phyloP scores from a whole-genome alignment of 2,888 invertebrate genomes.

The Serrognathus titanus region DNA sequence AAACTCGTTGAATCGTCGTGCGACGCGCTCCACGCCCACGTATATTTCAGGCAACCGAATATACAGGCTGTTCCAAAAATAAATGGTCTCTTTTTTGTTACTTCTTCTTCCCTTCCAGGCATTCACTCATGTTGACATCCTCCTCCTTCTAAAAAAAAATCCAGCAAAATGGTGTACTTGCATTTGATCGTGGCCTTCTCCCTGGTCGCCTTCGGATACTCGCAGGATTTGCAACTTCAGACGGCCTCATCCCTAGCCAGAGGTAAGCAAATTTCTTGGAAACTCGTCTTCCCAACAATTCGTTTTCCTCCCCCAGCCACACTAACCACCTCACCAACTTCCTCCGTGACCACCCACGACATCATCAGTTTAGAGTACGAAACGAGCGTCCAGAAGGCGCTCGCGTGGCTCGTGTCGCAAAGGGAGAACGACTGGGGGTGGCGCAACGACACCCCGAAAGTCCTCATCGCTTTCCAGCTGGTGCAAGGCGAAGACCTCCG shows the following conservation, averaged over 20 bases:
- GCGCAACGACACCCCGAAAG: conserved; percentile 81
- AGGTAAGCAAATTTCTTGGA: conserved; percentile 26
- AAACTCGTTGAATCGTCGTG: no score
- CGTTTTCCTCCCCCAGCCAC: conserved; percentile 7
- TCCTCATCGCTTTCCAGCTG: conserved; percentile 74
- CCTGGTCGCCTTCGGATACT: conserved; percentile 38
- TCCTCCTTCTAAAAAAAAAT: no score
- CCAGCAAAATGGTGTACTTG: conserved; percentile 20
- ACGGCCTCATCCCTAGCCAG: conserved; percentile 30
- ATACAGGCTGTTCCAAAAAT: no score
- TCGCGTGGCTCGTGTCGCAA: conserved; percentile 71
- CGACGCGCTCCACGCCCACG: no score
- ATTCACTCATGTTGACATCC: no score
- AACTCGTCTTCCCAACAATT: background rate
- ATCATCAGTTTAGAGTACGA: conserved; percentile 43
- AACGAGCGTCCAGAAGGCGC: conserved; percentile 63
- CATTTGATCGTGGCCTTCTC: conserved; percentile 24
- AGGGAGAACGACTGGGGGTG: conserved; percentile 76
- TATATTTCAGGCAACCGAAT: no score
- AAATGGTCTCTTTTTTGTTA: no score
- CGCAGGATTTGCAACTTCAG: conserved; percentile 38
- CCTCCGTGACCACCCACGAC: conserved; percentile 4
- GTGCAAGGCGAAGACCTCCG: conserved; percentile 42
- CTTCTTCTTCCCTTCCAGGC: no score
- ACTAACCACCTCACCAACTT: background rate